Evolutionary conservation across 2,888 invertebrate species (phyloP).

Genomic region (Yponomeuta malinellus): DNA sequence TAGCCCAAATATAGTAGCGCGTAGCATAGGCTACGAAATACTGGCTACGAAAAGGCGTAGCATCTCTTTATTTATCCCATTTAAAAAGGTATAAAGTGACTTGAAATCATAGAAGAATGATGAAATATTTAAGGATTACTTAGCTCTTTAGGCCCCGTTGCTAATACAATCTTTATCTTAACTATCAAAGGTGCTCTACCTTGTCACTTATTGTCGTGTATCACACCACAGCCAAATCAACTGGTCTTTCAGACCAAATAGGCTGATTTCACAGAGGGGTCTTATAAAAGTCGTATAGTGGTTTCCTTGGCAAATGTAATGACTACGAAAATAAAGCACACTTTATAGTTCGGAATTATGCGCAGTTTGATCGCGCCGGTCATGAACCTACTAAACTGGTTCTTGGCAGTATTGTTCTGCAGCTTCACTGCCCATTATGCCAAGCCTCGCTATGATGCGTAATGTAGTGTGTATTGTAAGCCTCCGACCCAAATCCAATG

Average conservation of each 20-base stretch:
- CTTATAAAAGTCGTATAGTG: background rate
- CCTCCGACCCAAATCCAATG: background rate
- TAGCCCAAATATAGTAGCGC: background rate
- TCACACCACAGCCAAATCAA: background rate
- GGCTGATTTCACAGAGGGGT: background rate
- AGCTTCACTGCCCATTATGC: background rate
- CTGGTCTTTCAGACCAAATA: background rate
- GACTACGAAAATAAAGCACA: slow-evolving; percentile 48
- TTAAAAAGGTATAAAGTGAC: background rate
- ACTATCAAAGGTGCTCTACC: background rate
- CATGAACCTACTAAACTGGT: slow-evolving; percentile 71
- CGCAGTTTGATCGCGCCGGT: slow-evolving; percentile 54
- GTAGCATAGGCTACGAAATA: background rate
- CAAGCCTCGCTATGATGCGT: background rate
- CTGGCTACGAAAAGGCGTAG: slow-evolving; percentile 1
- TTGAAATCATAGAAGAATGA: background rate
- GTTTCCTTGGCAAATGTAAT: slow-evolving; percentile 25
- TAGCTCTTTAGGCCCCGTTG: background rate
- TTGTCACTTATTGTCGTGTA: background rate
- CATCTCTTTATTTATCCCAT: background rate
- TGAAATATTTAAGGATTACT: background rate
- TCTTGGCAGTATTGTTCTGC: slow-evolving; percentile 51
- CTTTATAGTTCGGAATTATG: slow-evolving; percentile 43
- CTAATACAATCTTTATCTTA: background rate
- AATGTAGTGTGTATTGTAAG: background rate